These are phyloP conservation scores for Neolamprologus brichardi DNA, from an alignment of 2,113 vertebrate species.

Conservation along the genomic window DNA sequence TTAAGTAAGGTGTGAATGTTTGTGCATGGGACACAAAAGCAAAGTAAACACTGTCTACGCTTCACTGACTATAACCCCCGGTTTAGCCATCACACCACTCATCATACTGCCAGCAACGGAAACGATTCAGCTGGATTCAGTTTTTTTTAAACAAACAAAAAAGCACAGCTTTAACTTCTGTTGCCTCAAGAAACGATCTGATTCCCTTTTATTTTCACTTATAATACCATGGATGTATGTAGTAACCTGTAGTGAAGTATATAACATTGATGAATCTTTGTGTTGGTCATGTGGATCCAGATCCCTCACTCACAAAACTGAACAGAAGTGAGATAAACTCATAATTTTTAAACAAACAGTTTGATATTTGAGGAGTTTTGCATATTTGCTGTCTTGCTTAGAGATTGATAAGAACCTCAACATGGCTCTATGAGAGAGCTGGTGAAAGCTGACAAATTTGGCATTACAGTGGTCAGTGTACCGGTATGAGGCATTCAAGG, in stretches of 20 bases:
- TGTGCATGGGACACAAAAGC: conserved; percentile 18
- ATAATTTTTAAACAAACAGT: not conserved
- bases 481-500: not conserved
- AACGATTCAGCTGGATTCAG: not conserved
- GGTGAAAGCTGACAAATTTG: not conserved
- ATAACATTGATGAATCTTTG: not conserved
- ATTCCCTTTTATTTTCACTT: not conserved
- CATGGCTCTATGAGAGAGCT: not conserved
- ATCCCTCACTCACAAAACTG: not conserved
- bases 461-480: not conserved
- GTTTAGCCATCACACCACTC: not conserved
- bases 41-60: conserved; percentile 37
- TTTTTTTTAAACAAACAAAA: not conserved
- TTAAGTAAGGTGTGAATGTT: conserved; percentile 1
- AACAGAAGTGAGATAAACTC: not conserved
- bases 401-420: not conserved
- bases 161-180: not conserved
- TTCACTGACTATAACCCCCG: not conserved
- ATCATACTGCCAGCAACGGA: conserved; percentile 2
- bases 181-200: not conserved
- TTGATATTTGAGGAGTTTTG: not conserved
- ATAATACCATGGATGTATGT: not conserved
- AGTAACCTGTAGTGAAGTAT: not conserved
- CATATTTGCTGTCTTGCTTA: not conserved
- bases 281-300: not conserved